Evolutionary conservation across 2,888 invertebrate genomes (phyloP).

Genomic region (Trilocha varians): DNA sequence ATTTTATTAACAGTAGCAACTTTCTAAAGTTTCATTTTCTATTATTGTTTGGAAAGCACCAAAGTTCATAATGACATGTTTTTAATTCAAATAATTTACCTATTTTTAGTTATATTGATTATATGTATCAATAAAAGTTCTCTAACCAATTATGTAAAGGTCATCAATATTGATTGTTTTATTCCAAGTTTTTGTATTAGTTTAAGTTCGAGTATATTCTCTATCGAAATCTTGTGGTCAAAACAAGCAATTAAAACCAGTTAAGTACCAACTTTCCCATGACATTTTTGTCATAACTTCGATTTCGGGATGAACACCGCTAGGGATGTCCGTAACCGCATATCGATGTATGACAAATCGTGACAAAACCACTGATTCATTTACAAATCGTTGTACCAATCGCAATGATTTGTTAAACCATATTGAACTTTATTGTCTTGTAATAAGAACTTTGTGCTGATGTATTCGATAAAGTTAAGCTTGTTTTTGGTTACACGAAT

Average conservation of each 20-base stretch:
- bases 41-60: too few species aligned
- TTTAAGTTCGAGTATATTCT: neutral
- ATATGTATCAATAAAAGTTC: too few species aligned
- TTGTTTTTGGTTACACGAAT: slow-evolving; percentile 43
- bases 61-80: too few species aligned
- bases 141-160: too few species aligned
- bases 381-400: slow-evolving; percentile 25
- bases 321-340: slow-evolving; percentile 49
- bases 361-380: slow-evolving; percentile 69
- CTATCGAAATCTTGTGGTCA: neutral
- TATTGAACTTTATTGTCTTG: slow-evolving; percentile 23
- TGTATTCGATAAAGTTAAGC: slow-evolving; percentile 21
- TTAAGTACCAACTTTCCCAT: slow-evolving; percentile 40
- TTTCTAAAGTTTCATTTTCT: too few species aligned
- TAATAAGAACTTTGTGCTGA: slow-evolving; percentile 15
- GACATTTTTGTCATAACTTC: slow-evolving; percentile 64
- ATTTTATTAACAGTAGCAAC: too few species aligned
- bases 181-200: too few species aligned
- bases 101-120: too few species aligned
- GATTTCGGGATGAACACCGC: slow-evolving; percentile 35
- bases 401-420: slow-evolving; percentile 7
- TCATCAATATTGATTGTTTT: too few species aligned
- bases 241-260: neutral
- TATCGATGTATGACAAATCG: slow-evolving; percentile 68
- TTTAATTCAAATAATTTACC: too few species aligned